Evolutionary conservation across 2,113 vertebrate species (phyloP), one percentile per base, ranked within the genome.

Genomic region (Syngnathus floridae): DNA sequence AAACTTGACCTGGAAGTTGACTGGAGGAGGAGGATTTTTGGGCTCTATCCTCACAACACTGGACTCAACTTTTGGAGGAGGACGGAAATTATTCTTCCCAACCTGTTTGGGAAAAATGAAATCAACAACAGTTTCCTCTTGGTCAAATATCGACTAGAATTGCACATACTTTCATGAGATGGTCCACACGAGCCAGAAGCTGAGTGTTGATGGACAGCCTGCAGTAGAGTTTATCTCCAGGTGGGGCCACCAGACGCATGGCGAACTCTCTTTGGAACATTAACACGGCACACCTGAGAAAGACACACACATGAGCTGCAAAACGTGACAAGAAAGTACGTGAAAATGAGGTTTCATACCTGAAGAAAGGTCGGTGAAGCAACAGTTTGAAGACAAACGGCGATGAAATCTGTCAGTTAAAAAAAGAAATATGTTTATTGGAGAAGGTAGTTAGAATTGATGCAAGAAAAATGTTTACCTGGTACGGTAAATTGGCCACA

Each of bases 241-340:
- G 95, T 59, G 91, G 90, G 67, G 97, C 97, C 45, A 98, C 95
- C 74, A 99, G 87, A 41, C 96, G 92, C 88, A 98, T 93, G 19
- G 97, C 96, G 86, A 99, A 99, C 80, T 99, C 96, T 77, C 94
- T 92, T 76, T 99, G 97, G 91, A 99, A 99, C 97, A 99, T 99
- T 83, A 98, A 90, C 85, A 99, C 83, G 10, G 96, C 96, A 91
- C 96, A 99, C 79, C 97, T 99, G 82, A 66, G 65, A 12, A 49
- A 65, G 58, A 54, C 36, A 46, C 40, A 31, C 26, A 46, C 37
- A 31, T 7, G 3, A 65, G 9, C 8, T 14, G 19, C 7, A 35
- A 5, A 10, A 41, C 35, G 4, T 26, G 10, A 49, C 2, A n/a
- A 2, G 0, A 4, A 21, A 40, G 58, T 5, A 3, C 9, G 8